Conservation (phyloP, 2,888 invertebrate genomes). For the Anoncus sp. region DNA sequence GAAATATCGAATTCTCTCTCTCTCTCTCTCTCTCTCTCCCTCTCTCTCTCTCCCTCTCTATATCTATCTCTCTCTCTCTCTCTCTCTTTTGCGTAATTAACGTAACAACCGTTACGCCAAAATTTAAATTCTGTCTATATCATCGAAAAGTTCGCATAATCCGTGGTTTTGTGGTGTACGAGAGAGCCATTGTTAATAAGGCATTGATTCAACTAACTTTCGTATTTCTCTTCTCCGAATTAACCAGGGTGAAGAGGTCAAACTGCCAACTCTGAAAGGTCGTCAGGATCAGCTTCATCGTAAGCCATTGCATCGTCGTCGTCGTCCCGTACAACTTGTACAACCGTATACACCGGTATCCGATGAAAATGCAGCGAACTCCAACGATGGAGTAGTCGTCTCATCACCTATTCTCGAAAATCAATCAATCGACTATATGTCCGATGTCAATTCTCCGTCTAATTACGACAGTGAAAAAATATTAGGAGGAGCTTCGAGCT, state of each 20-base stretch:
- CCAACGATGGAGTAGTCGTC: background rate
- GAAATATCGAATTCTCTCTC: too few relatives aligned
- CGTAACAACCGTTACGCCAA: background rate
- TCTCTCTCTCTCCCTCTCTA: background rate
- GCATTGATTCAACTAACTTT: background rate
- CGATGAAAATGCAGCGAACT: conserved; percentile 1
- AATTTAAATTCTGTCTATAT: background rate
- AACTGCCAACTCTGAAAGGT: conserved; percentile 31
- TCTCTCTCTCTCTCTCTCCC: background rate
- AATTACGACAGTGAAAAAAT: conserved; percentile 45
- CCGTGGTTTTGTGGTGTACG: background rate
- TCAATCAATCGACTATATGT: conserved; percentile 34
- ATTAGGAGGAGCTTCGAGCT: background rate
- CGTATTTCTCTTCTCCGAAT: conserved; percentile 3
- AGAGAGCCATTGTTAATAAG: conserved; percentile 10
- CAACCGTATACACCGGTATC: conserved; percentile 45
- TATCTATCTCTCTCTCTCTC: too few relatives aligned
- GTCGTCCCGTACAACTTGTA: conserved; percentile 43
- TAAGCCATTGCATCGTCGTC: conserved; percentile 40
- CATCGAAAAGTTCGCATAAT: background rate
- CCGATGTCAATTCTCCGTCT: conserved; percentile 36
- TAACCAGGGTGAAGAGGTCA: conserved; percentile 55
- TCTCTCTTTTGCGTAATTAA: background rate
- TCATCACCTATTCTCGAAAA: conserved; percentile 26
- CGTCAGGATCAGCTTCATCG: conserved; percentile 30